Evolutionary conservation across 2,888 invertebrate genomes (phyloP).

Genomic region (Hirtodrosophila histrioides): DNA sequence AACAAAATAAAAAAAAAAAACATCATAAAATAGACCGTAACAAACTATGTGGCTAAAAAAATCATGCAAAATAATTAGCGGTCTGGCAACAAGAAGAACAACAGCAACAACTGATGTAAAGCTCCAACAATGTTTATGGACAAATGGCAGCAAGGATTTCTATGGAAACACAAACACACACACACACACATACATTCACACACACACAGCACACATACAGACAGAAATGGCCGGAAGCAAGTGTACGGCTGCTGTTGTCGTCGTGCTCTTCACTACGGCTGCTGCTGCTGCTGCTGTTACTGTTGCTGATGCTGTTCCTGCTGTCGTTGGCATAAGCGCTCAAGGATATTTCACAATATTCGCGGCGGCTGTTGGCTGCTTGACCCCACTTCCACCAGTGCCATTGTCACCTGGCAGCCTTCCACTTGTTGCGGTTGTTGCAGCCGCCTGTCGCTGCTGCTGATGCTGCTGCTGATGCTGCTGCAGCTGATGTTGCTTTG

Average conservation of each 20-base stretch:
- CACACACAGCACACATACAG: conserved; percentile 15
- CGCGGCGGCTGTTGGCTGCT: conserved; percentile 47
- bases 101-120: conserved; percentile 12
- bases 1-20: conserved; percentile 12
- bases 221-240: conserved; percentile 27
- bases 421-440: conserved; percentile 60
- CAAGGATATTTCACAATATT: conserved; percentile 81
- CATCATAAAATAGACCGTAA: not conserved
- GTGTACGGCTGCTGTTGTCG: conserved; percentile 1
- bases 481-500: conserved; percentile 22
- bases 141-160: too few species aligned
- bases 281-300: conserved; percentile 10
- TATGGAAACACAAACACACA: conserved; percentile 1
- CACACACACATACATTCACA: conserved; percentile 6
- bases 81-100: conserved; percentile 8
- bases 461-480: conserved; percentile 36
- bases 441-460: conserved; percentile 28
- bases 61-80: conserved; percentile 19
- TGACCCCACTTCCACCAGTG: conserved; percentile 24
- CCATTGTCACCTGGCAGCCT: conserved; percentile 54
- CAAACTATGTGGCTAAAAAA: conserved; percentile 13
- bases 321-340: conserved; percentile 29
- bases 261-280: not conserved
- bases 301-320: conserved; percentile 16
- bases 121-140: conserved; percentile 4